Conservation (phyloP, 23 tunicate species). For the Trididemnum nubilum region DNA sequence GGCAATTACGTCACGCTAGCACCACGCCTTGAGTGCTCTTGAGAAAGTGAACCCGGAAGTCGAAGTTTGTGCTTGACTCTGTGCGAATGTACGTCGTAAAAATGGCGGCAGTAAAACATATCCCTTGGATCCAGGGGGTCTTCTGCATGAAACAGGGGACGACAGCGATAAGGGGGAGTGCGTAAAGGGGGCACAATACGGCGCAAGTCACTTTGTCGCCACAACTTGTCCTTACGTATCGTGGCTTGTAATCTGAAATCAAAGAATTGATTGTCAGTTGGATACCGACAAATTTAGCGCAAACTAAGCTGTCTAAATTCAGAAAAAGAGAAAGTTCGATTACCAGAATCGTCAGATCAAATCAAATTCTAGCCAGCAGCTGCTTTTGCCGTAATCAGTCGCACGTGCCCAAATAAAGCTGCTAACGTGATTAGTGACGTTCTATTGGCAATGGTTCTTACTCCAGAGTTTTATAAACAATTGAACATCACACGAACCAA, state of each 20-base stretch:
- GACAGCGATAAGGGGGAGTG: not conserved
- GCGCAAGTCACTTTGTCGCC: slow-evolving; percentile 42
- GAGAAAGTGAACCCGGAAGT: slow-evolving; percentile 47
- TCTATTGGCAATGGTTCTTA: too few relatives aligned
- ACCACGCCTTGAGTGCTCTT: slow-evolving; percentile 29
- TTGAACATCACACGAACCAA: too few relatives aligned
- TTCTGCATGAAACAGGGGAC: slow-evolving; percentile 35
- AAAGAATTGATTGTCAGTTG: too few relatives aligned
- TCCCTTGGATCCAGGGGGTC: slow-evolving; percentile 36
- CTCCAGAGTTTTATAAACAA: too few relatives aligned
- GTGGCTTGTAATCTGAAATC: slow-evolving; percentile 44
- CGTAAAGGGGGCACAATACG: slow-evolving; percentile 44
- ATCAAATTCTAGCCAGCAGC: too few relatives aligned
- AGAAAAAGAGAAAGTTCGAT: too few relatives aligned
- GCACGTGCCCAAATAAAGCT: too few relatives aligned
- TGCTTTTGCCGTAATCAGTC: too few relatives aligned
- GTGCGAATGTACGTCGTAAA: slow-evolving; percentile 63
- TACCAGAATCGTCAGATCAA: too few relatives aligned
- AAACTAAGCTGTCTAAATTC: too few relatives aligned
- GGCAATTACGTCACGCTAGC: not conserved
- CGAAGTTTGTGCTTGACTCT: slow-evolving; percentile 55
- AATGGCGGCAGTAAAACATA: slow-evolving; percentile 55
- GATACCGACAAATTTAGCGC: too few relatives aligned
- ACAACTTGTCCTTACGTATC: slow-evolving; percentile 26
- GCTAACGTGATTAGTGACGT: too few relatives aligned